Conservation (phyloP, 2,888 invertebrate genomes). For the Zygothrica quintamaculata region DNA sequence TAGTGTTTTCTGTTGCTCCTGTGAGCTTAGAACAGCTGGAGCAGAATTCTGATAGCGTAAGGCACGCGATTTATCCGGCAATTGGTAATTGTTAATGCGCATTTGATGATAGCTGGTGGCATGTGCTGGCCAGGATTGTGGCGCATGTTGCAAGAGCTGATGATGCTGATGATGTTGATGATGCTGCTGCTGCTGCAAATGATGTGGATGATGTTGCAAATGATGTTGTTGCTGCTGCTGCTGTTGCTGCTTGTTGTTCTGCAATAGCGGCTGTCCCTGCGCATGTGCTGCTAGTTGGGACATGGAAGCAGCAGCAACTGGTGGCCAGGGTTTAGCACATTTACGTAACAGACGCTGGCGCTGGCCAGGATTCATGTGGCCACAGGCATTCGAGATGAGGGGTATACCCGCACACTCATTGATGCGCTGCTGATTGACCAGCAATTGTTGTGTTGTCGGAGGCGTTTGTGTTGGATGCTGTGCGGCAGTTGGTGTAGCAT, state of each 20-base stretch:
- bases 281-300: slow-evolving; percentile 92
- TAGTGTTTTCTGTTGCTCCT: slow-evolving; percentile 47
- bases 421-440: slow-evolving; percentile 81
- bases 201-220: slow-evolving; percentile 86
- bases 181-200: slow-evolving; percentile 22
- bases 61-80: slow-evolving; percentile 65
- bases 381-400: slow-evolving; percentile 91
- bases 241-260: slow-evolving; percentile 55
- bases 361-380: slow-evolving; percentile 81
- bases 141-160: slow-evolving; percentile 56
- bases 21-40: slow-evolving; percentile 65
- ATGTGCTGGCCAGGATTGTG: slow-evolving; percentile 49
- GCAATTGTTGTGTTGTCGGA: slow-evolving; percentile 17
- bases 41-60: slow-evolving; percentile 81
- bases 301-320: slow-evolving; percentile 82
- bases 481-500: slow-evolving; percentile 23
- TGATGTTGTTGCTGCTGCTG: slow-evolving; percentile 16
- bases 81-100: slow-evolving; percentile 38
- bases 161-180: slow-evolving; percentile 16
- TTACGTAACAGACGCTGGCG: slow-evolving; percentile 84
- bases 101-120: slow-evolving; percentile 47
- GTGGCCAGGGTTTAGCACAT: slow-evolving; percentile 48
- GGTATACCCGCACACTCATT: slow-evolving; percentile 93
- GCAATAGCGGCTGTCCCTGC: slow-evolving; percentile 92
- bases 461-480: slow-evolving; percentile 21